phyloP scores from a whole-genome alignment of 2,113 vertebrate genomes.

The Girardinichthys multiradiatus region DNA sequence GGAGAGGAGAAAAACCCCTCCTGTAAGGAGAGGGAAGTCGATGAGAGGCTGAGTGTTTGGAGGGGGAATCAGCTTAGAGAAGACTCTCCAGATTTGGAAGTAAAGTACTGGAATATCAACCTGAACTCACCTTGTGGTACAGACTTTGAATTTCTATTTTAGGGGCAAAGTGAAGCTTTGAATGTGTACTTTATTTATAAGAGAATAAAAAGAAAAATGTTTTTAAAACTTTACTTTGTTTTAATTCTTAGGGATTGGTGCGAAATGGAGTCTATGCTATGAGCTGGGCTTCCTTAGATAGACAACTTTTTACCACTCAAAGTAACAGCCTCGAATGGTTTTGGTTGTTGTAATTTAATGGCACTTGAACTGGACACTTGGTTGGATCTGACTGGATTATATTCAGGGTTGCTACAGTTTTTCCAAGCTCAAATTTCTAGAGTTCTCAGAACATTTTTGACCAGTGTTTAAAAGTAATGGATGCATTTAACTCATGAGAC shows the following conservation, averaged over 20 bases:
- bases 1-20: conserved; percentile 48
- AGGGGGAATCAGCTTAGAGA: conserved; percentile 3
- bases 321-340: too few relatives aligned
- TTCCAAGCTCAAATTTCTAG: too few relatives aligned
- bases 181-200: background rate
- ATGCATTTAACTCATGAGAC: background rate
- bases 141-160: background rate
- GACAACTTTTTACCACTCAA: too few relatives aligned
- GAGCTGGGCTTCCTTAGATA: too few relatives aligned
- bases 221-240: background rate
- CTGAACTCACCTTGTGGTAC: conserved; percentile 16
- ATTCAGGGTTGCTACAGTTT: too few relatives aligned
- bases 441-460: too few relatives aligned
- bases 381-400: too few relatives aligned
- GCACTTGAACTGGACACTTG: too few relatives aligned
- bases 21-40: conserved; percentile 23
- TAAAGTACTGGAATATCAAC: background rate
- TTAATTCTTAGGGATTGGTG: too few relatives aligned
- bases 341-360: too few relatives aligned
- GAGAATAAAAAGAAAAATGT: background rate
- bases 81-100: background rate
- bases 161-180: background rate
- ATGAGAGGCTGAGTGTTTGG: conserved; percentile 32
- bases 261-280: too few relatives aligned
- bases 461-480: background rate